phyloP scores from a whole-genome alignment of 2,113 vertebrate genomes.

The Gadus macrocephalus region DNA sequence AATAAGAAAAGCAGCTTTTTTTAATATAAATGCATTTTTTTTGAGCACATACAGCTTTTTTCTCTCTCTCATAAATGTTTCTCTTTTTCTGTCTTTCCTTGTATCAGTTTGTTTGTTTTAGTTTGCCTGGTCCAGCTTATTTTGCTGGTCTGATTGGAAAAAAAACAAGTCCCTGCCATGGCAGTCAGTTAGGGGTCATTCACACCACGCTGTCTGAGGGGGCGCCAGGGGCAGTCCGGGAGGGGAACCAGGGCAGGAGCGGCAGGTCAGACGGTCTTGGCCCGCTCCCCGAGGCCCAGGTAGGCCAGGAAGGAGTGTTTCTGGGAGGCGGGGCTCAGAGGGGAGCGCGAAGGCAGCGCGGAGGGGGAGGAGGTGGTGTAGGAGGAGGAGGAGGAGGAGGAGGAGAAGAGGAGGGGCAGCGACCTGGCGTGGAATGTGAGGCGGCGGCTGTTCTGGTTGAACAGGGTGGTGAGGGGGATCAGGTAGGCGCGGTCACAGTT shows the following conservation, averaged over 20 bases:
- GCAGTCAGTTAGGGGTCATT: slow-evolving; percentile 67
- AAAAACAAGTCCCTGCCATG: slow-evolving; percentile 27
- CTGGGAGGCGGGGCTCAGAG: slow-evolving; percentile 79
- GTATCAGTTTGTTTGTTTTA: too few relatives aligned
- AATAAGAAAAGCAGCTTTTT: slow-evolving; percentile 88
- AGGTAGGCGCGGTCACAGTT: slow-evolving; percentile 92
- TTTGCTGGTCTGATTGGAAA: slow-evolving; percentile 71
- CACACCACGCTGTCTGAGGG: slow-evolving; percentile 47
- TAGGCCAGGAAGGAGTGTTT: slow-evolving; percentile 99
- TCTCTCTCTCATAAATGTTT: slow-evolving; percentile 72
- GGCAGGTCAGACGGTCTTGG: slow-evolving; percentile 86
- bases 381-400: slow-evolving; percentile 65
- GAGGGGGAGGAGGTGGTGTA: slow-evolving; percentile 45
- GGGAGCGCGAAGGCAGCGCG: slow-evolving; percentile 56
- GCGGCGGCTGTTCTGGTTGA: slow-evolving; percentile 82
- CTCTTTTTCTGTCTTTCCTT: slow-evolving; percentile 51
- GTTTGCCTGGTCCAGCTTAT: slow-evolving; percentile 64
- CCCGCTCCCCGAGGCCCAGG: slow-evolving; percentile 92
- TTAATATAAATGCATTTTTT: slow-evolving; percentile 85
- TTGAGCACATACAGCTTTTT: slow-evolving; percentile 86
- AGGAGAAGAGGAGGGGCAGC: slow-evolving; percentile 46
- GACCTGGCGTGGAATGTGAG: slow-evolving; percentile 81
- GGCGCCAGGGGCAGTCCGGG: slow-evolving; percentile 17
- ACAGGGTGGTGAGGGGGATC: slow-evolving; percentile 96
- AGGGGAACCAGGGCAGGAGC: slow-evolving; percentile 40